phyloP scores from a whole-genome alignment of 1,140 invertebrate species.

The Hydropsyche tenuis region DNA sequence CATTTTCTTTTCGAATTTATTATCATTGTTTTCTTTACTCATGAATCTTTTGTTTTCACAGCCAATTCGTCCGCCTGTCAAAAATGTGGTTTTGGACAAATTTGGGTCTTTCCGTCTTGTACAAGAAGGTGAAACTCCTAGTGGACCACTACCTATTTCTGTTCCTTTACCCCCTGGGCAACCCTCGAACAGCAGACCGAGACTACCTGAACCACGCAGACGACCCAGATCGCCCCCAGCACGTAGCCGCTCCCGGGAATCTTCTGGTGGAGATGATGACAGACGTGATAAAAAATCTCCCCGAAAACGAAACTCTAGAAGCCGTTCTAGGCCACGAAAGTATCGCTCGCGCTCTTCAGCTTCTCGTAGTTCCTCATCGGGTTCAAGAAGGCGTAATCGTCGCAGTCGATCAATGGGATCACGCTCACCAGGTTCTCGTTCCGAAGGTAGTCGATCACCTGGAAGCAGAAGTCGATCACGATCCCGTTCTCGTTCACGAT shows the following conservation, averaged over 20 bases:
- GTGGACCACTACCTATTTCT: slow-evolving; percentile 41
- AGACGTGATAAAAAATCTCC: slow-evolving; percentile 57
- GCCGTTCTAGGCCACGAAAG: slow-evolving; percentile 63
- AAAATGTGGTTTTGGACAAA: slow-evolving; percentile 68
- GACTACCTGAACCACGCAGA: slow-evolving; percentile 61
- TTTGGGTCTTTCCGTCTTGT: slow-evolving; percentile 70
- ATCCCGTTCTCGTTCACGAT: slow-evolving; percentile 68
- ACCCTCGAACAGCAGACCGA: slow-evolving; percentile 57
- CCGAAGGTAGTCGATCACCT: slow-evolving; percentile 62
- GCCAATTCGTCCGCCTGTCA: slow-evolving; percentile 54
- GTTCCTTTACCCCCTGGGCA: slow-evolving; percentile 51
- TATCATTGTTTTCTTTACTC: not conserved
- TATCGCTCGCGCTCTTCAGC: slow-evolving; percentile 63
- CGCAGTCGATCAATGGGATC: slow-evolving; percentile 56
- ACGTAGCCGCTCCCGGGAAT: slow-evolving; percentile 61
- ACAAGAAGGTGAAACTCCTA: slow-evolving; percentile 60
- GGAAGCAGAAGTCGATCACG: slow-evolving; percentile 64
- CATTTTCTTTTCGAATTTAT: slow-evolving; percentile 11
- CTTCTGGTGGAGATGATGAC: slow-evolving; percentile 60
- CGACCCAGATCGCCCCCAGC: slow-evolving; percentile 53
- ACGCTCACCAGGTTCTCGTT: slow-evolving; percentile 58
- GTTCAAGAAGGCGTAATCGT: slow-evolving; percentile 61
- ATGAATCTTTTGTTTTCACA: slow-evolving; percentile 14
- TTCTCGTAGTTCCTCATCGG: slow-evolving; percentile 60
- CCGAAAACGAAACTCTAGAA: slow-evolving; percentile 60